phyloP scores from a whole-genome alignment of 1,140 invertebrate genomes.

The Hyposmocoma kahamanoa region DNA sequence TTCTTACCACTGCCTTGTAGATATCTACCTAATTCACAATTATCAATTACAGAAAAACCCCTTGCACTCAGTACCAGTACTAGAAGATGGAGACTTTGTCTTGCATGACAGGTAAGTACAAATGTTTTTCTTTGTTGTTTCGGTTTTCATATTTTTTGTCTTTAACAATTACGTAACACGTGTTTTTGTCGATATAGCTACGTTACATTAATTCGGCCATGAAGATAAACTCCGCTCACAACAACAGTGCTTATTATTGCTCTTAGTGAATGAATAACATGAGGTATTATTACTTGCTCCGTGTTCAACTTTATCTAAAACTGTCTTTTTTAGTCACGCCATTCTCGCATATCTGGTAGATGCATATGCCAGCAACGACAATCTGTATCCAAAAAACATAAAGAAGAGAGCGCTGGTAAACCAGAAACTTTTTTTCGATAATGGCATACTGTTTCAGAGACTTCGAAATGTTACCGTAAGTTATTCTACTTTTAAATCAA shows the following conservation, averaged over 20 bases:
- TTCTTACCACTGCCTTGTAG: too few species aligned
- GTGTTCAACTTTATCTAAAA: too few species aligned
- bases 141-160: too few species aligned
- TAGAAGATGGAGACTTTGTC: slow-evolving; percentile 31
- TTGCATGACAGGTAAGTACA: slow-evolving; percentile 34
- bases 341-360: slow-evolving; percentile 80
- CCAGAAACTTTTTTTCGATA: slow-evolving; percentile 80
- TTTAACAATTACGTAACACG: too few species aligned
- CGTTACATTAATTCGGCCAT: too few species aligned
- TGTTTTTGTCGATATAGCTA: too few species aligned
- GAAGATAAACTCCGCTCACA: too few species aligned
- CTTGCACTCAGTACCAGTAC: slow-evolving; percentile 30
- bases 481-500: background rate
- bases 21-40: too few species aligned
- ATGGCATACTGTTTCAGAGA: slow-evolving; percentile 34
- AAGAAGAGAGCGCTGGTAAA: slow-evolving; percentile 79
- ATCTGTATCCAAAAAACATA: slow-evolving; percentile 79
- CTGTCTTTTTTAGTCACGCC: slow-evolving; percentile 75
- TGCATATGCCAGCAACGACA: slow-evolving; percentile 77
- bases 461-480: slow-evolving; percentile 5
- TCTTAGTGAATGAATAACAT: too few species aligned
- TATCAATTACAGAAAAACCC: slow-evolving; percentile 41
- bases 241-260: too few species aligned
- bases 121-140: too few species aligned
- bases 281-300: too few species aligned